Conservation (phyloP, 1,140 invertebrate genomes). For the Trichonephila clavipes region DNA sequence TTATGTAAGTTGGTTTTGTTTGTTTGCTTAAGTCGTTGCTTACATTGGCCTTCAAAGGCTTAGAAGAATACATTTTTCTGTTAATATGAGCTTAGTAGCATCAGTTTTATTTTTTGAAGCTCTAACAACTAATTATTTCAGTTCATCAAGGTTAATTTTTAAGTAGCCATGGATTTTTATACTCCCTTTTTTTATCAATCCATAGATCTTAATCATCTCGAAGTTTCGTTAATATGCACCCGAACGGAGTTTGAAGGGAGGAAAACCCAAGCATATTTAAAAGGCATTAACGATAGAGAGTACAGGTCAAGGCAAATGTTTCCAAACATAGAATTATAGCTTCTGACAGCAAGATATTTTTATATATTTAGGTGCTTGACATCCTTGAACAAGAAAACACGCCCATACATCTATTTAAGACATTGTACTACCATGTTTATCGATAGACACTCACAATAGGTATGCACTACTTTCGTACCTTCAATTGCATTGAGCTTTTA, state of each 20-base stretch:
- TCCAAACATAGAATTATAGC: constrained; percentile 20
- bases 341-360: not conserved
- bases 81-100: too few relatives aligned
- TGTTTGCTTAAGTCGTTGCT: too few relatives aligned
- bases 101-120: too few relatives aligned
- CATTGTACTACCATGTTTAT: constrained; percentile 14
- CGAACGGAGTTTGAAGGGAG: not conserved
- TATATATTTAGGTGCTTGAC: constrained; percentile 18
- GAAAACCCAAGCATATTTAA: not conserved
- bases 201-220: too few relatives aligned
- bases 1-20: too few relatives aligned
- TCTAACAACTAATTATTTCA: too few relatives aligned
- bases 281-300: not conserved
- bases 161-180: too few relatives aligned
- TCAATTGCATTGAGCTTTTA: not conserved
- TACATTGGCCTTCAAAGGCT: too few relatives aligned
- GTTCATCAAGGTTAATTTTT: too few relatives aligned
- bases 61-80: too few relatives aligned
- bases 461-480: not conserved
- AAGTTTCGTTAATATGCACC: not conserved
- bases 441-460: not conserved
- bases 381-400: constrained; percentile 20
- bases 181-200: too few relatives aligned
- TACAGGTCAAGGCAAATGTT: not conserved
- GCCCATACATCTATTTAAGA: not conserved